Percentiles rank a stretch among this genome's conserved stretches.
These are phyloP conservation scores for Polyommatus iphigenia DNA, from an alignment of 2,888 invertebrate species.

Conservation along the genomic window DNA sequence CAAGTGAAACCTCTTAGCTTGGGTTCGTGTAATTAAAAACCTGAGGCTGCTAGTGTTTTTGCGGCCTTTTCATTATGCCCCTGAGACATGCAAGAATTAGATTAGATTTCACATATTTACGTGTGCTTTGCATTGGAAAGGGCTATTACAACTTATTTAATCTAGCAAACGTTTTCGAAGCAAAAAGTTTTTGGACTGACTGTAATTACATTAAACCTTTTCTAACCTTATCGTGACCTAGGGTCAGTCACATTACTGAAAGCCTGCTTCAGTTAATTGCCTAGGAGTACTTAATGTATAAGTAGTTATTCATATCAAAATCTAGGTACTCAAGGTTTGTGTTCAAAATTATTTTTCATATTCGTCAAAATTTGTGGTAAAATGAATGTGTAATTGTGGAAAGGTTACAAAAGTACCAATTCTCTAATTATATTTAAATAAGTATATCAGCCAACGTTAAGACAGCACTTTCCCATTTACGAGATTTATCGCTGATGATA, in stretches of 20 bases:
- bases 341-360: too few species aligned
- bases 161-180: neutral
- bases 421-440: neutral
- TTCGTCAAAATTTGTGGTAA: too few species aligned
- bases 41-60: neutral
- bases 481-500: conserved; percentile 13
- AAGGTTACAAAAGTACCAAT: too few species aligned
- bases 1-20: neutral
- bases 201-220: neutral
- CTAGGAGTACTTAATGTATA: neutral
- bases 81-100: conserved; percentile 24
- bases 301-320: neutral
- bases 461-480: neutral
- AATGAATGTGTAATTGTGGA: too few species aligned
- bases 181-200: neutral
- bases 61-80: neutral
- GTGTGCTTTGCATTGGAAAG: conserved; percentile 14
- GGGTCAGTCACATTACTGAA: neutral
- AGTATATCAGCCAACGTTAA: neutral
- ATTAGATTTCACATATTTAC: conserved; percentile 23
- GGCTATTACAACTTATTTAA: conserved; percentile 12
- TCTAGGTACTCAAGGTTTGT: neutral
- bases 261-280: neutral
- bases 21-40: neutral
- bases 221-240: conserved; percentile 6